Conservation (phyloP, 1,140 invertebrate species). For the Drosophila jambulina region DNA sequence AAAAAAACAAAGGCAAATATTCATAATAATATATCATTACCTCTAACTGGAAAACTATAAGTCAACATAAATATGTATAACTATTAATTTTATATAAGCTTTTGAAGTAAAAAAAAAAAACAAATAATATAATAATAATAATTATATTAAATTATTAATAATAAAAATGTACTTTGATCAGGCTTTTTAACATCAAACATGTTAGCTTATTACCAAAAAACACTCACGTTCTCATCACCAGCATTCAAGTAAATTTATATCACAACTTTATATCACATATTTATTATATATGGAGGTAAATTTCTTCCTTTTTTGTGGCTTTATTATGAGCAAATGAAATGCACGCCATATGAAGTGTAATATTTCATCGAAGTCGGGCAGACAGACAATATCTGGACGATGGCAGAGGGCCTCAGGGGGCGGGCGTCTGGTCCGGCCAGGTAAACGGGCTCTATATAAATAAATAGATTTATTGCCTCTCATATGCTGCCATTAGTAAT, state of each 20-base stretch:
- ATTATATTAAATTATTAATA: no score
- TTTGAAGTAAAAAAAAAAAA: no score
- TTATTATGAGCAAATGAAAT: slow-evolving; percentile 79
- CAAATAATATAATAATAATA: no score
- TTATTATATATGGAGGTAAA: slow-evolving; percentile 4
- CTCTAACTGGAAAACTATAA: no score
- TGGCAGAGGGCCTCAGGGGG: not conserved
- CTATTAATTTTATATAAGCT: no score
- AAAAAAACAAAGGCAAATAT: no score
- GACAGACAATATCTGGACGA: slow-evolving; percentile 28
- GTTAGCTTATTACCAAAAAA: not conserved
- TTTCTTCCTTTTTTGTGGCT: not conserved
- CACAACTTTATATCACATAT: slow-evolving; percentile 46
- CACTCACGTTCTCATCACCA: slow-evolving; percentile 15
- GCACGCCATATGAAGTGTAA: slow-evolving; percentile 72
- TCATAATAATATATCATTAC: no score
- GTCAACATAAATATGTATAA: no score
- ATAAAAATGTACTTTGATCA: no score
- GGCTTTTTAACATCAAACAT: not conserved
- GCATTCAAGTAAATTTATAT: slow-evolving; percentile 35
- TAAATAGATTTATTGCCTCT: slow-evolving; percentile 72
- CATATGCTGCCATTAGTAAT: slow-evolving; percentile 47
- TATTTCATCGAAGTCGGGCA: slow-evolving; percentile 70
- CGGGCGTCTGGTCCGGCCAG: slow-evolving; percentile 15
- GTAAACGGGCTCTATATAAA: slow-evolving; percentile 52